Percentiles rank a stretch among this genome's conserved stretches.
phyloP scores from a whole-genome alignment of 2,888 invertebrate genomes.

The Brenthis hecate region DNA sequence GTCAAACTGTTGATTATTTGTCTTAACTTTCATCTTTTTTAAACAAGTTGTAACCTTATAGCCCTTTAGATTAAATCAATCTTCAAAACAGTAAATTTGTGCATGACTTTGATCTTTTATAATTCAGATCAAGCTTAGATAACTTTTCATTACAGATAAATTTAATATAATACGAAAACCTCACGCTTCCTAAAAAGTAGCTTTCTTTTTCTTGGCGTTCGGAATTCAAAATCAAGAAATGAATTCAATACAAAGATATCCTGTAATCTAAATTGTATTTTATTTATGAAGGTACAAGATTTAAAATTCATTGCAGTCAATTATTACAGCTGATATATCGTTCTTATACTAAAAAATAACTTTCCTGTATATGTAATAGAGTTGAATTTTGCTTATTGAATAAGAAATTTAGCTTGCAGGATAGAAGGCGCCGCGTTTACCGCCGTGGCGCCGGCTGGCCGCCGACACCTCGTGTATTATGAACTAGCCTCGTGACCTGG shows the following conservation, averaged over 20 bases:
- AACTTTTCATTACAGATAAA: conserved; percentile 53
- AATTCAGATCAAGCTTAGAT: conserved; percentile 18
- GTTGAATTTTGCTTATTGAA: conserved; percentile 45
- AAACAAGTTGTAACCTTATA: conserved; percentile 13
- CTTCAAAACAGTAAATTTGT: conserved; percentile 9
- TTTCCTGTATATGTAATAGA: conserved; percentile 36
- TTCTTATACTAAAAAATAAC: conserved; percentile 39
- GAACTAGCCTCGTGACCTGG: conserved; percentile 79
- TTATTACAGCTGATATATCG: conserved; percentile 54
- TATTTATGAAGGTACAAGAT: conserved; percentile 44
- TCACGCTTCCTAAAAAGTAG: conserved; percentile 73
- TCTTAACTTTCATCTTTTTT: not conserved
- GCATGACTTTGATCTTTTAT: conserved; percentile 15
- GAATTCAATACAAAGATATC: conserved; percentile 50
- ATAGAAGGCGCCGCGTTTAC: conserved; percentile 77
- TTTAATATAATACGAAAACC: conserved; percentile 59
- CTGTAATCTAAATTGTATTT: conserved; percentile 41
- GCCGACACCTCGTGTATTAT: conserved; percentile 81
- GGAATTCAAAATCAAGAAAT: conserved; percentile 78
- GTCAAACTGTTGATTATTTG: conserved; percentile 14
- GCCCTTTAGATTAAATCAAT: conserved; percentile 9
- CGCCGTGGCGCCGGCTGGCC: conserved; percentile 79
- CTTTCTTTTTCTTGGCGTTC: conserved; percentile 73
- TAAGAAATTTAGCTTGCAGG: conserved; percentile 63
- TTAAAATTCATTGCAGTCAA: conserved; percentile 45